phyloP scores from a whole-genome alignment of 2,888 invertebrate genomes.

The Nomada fabriciana region DNA sequence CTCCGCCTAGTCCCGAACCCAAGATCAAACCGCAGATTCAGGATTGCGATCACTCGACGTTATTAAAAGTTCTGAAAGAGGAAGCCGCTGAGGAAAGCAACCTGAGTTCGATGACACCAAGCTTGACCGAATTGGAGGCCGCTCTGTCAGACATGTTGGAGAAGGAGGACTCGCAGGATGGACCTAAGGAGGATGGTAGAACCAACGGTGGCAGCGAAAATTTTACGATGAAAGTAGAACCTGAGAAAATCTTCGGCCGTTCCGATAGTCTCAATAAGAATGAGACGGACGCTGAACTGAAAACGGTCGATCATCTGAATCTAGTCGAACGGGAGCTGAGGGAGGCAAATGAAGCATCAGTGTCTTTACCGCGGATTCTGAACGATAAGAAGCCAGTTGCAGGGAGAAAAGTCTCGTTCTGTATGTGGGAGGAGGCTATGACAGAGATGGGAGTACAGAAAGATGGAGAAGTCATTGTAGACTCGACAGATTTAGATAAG shows the following conservation, averaged over 20 bases:
- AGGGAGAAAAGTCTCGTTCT: conserved; percentile 65
- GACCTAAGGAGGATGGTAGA: conserved; percentile 17
- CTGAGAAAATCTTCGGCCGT: conserved; percentile 61
- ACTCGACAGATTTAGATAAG: conserved; percentile 32
- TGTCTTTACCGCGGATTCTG: conserved; percentile 45
- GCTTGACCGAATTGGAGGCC: conserved; percentile 80
- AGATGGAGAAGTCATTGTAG: conserved; percentile 37
- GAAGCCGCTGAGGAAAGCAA: conserved; percentile 75
- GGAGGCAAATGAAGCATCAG: conserved; percentile 21
- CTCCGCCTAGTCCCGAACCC: conserved; percentile 79
- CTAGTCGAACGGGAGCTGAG: conserved; percentile 47
- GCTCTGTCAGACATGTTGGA: conserved; percentile 83
- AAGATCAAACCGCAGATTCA: conserved; percentile 72
- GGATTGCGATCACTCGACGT: conserved; percentile 74
- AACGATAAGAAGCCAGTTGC: conserved; percentile 41
- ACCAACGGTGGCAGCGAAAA: conserved; percentile 7
- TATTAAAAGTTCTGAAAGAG: conserved; percentile 76
- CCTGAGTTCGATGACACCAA: conserved; percentile 82
- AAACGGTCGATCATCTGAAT: conserved; percentile 32
- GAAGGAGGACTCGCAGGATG: conserved; percentile 72
- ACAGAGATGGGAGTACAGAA: conserved; percentile 57
- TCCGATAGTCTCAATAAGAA: conserved; percentile 8
- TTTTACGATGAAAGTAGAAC: conserved; percentile 63
- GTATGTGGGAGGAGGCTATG: conserved; percentile 64
- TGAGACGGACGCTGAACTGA: not conserved